Evolutionary conservation across 2,797 vertebrate species (phyloP).

Genomic region (Poeciliopsis gracilis): DNA sequence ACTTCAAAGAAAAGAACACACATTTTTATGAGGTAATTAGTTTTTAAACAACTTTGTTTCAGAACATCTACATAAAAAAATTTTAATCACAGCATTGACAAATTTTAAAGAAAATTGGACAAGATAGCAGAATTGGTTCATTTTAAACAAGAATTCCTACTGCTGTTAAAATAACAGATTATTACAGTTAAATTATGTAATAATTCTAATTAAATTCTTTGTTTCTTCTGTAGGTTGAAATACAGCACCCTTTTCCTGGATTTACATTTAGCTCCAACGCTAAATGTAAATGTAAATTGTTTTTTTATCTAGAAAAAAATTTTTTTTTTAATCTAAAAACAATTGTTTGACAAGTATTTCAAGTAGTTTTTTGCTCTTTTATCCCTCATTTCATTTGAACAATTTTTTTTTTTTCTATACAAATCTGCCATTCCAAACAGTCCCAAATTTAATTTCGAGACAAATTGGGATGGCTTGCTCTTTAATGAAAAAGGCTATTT

Average conservation of each 20-base stretch:
- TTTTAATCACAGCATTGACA: not conserved
- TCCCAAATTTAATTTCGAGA: not conserved
- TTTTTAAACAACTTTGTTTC: not conserved
- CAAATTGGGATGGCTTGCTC: not conserved
- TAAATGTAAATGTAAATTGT: too few relatives aligned
- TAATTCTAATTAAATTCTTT: too few relatives aligned
- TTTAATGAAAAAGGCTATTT: not conserved
- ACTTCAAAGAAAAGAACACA: not conserved
- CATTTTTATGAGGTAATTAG: not conserved
- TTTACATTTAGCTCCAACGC: too few relatives aligned
- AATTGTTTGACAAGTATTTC: not conserved
- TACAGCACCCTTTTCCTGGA: too few relatives aligned
- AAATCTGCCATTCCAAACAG: not conserved
- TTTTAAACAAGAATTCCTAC: not conserved
- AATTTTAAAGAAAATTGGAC: not conserved
- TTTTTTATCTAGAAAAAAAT: too few relatives aligned
- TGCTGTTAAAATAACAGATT: not conserved
- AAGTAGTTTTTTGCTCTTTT: not conserved
- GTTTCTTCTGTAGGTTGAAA: too few relatives aligned
- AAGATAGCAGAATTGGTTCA: not conserved
- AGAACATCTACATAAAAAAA: not conserved
- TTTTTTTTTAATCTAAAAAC: too few relatives aligned
- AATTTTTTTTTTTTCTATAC: not conserved
- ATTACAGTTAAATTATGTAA: not conserved
- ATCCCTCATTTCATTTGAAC: not conserved